Conservation (phyloP, 2,113 vertebrate species). For the Pseudolaguvia tuberculata region DNA sequence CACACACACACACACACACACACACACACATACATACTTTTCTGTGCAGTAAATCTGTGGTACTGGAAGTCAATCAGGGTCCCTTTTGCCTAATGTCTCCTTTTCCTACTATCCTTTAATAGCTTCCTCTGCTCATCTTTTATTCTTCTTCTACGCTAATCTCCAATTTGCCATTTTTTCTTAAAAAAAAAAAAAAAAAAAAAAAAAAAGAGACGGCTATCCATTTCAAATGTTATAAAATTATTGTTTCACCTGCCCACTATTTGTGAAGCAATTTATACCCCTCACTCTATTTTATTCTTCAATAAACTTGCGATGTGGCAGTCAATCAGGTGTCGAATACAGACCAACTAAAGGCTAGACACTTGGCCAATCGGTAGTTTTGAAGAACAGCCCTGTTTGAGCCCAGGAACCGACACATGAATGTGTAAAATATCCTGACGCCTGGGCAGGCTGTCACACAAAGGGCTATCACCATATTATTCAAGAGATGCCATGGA, state of each 20-base stretch:
- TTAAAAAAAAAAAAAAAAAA: too few relatives aligned
- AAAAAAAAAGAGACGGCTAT: constrained; percentile 15
- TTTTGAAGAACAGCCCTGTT: constrained; percentile 35
- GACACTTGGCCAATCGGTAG: constrained; percentile 33
- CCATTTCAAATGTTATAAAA: constrained; percentile 29
- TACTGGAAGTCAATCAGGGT: constrained; percentile 48
- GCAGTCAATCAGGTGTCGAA: constrained; percentile 22
- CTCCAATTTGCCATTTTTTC: constrained; percentile 36
- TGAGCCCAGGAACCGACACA: constrained; percentile 46
- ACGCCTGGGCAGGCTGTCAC: constrained; percentile 58
- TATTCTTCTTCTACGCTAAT: constrained; percentile 43
- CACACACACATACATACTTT: constrained; percentile 15
- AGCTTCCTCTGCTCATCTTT: constrained; percentile 47
- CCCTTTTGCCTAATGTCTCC: constrained; percentile 45
- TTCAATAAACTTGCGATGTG: constrained; percentile 38
- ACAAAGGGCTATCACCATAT: constrained; percentile 66
- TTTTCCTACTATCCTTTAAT: constrained; percentile 46
- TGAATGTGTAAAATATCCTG: constrained; percentile 52
- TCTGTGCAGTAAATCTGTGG: constrained; percentile 21
- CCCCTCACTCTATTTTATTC: constrained; percentile 14
- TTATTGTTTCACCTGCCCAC: constrained; percentile 43
- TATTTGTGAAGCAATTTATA: constrained; percentile 22
- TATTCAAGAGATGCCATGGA: constrained; percentile 65
- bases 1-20: constrained; percentile 30
- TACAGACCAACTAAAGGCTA: constrained; percentile 30